A percentile compares a stretch with the other conserved stretches of the same genome.
These are phyloP conservation scores for Tipula lateralis DNA, from an alignment of 2,888 invertebrate genomes.

Conservation along the genomic window DNA sequence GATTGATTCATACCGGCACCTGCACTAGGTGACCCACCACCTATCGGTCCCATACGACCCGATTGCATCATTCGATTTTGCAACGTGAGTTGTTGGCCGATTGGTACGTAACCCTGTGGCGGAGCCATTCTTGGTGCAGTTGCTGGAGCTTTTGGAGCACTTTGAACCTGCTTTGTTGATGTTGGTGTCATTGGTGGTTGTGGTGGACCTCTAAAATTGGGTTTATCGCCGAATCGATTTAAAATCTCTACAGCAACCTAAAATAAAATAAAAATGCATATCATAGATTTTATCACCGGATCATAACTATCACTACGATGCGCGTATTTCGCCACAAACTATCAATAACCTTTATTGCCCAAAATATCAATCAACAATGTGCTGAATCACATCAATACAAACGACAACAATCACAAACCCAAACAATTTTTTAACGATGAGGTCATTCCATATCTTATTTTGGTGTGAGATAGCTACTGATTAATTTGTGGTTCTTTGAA, in stretches of 20 bases:
- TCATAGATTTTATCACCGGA: neutral
- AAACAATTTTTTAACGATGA: conserved; percentile 7
- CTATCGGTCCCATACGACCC: neutral
- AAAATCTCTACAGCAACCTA: conserved; percentile 48
- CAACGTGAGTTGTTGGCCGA: neutral
- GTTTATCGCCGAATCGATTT: conserved; percentile 46
- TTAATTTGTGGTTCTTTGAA: neutral
- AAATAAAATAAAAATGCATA: neutral
- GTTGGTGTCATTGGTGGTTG: conserved; percentile 30
- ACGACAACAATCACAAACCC: neutral
- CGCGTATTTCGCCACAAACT: neutral
- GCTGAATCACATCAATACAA: neutral
- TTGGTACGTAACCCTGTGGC: neutral
- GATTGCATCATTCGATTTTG: neutral
- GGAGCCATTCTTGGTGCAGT: neutral
- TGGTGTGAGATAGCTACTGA: neutral
- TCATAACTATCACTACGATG: too few species aligned
- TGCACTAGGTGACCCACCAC: neutral
- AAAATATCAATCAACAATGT: neutral
- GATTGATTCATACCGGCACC: neutral
- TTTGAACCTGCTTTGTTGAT: neutral
- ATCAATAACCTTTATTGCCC: neutral
- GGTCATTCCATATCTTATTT: neutral
- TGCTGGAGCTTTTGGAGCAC: conserved; percentile 12
- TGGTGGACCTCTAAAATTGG: conserved; percentile 32